phyloP scores from a whole-genome alignment of 2,888 invertebrate genomes.

The Drosophila engyochracea region DNA sequence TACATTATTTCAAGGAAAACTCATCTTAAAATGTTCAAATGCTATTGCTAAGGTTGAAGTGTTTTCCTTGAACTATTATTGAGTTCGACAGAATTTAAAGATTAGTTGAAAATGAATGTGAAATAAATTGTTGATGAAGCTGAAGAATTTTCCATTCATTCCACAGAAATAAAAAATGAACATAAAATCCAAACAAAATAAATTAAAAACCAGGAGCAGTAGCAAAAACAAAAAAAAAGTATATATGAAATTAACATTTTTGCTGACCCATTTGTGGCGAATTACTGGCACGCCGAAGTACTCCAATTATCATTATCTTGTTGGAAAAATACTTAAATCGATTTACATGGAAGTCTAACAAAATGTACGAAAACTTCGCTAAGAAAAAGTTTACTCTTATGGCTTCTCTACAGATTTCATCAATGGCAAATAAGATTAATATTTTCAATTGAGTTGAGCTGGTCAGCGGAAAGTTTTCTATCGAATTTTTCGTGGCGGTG shows the following conservation, averaged over 20 bases:
- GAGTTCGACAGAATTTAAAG: background rate
- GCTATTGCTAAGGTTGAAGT: constrained; percentile 8
- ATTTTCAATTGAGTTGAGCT: constrained; percentile 43
- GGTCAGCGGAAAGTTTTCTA: constrained; percentile 36
- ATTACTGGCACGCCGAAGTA: background rate
- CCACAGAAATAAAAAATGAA: background rate
- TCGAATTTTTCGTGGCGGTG: constrained; percentile 25
- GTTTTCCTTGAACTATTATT: constrained; percentile 5
- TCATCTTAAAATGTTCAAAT: constrained; percentile 1
- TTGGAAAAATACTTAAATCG: constrained; percentile 21
- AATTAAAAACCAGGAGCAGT: background rate
- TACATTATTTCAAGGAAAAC: constrained; percentile 10
- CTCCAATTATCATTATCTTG: constrained; percentile 19
- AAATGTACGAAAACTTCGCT: constrained; percentile 21
- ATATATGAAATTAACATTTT: background rate
- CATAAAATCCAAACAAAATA: background rate
- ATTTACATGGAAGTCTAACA: constrained; percentile 22
- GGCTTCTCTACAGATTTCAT: constrained; percentile 18
- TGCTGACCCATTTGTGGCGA: background rate
- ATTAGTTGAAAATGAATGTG: background rate
- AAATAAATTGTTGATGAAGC: background rate
- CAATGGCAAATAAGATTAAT: constrained; percentile 60
- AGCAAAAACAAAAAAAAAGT: background rate
- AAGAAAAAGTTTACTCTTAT: constrained; percentile 4
- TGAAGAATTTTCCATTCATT: constrained; percentile 9